A percentile compares a stretch with the other conserved stretches of the same genome.
These are phyloP conservation scores for Actinia equina DNA, from an alignment of 64 coral and sea anemone species.

Conservation along the genomic window DNA sequence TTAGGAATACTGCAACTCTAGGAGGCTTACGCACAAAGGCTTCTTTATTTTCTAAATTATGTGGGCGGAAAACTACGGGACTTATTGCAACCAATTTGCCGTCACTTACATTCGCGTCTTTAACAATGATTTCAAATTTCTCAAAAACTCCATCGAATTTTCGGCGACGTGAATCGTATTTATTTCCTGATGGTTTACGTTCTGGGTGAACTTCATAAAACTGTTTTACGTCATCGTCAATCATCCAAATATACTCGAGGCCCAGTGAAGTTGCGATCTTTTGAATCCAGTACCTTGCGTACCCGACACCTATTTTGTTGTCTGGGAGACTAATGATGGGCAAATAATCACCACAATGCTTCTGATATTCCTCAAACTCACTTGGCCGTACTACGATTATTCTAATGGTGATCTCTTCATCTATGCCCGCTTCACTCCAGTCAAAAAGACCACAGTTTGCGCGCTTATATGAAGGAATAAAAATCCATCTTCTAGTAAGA, in stretches of 20 bases:
- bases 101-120: background rate
- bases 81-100: background rate
- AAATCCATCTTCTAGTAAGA: constrained; percentile 17
- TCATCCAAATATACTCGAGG: constrained; percentile 38
- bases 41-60: too few relatives aligned
- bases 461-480: constrained; percentile 20
- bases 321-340: constrained; percentile 23
- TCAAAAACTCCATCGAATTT: background rate
- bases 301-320: constrained; percentile 10
- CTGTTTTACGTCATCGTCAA: constrained; percentile 13
- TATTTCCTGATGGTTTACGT: background rate
- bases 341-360: background rate
- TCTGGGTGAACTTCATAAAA: background rate
- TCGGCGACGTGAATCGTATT: background rate
- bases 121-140: background rate
- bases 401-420: background rate
- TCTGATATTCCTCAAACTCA: background rate
- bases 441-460: constrained; percentile 4
- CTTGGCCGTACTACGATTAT: constrained; percentile 20
- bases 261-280: constrained; percentile 26
- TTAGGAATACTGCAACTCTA: constrained; percentile 15
- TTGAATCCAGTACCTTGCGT: constrained; percentile 26
- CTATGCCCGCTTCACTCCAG: background rate
- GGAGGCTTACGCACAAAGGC: constrained; percentile 24
- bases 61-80: background rate